A percentile compares a stretch with the other conserved stretches of the same genome.
phyloP scores from a whole-genome alignment of 2,113 vertebrate species.

The Polypterus bichir region DNA sequence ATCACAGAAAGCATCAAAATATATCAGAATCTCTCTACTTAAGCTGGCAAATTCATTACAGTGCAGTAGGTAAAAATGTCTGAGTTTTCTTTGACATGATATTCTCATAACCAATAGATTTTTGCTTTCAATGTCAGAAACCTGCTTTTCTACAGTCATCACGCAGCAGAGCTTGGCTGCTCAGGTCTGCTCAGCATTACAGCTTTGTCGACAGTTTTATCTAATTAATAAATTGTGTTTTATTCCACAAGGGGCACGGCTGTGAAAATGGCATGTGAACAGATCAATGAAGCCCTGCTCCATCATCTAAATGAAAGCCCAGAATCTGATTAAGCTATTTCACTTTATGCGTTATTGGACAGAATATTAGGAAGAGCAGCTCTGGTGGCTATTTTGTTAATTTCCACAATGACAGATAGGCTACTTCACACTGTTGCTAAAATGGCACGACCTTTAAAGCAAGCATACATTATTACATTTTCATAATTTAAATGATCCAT shows the following conservation, averaged over 20 bases:
- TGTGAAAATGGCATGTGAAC: not conserved
- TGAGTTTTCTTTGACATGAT: too few relatives aligned
- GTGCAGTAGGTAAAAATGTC: too few relatives aligned
- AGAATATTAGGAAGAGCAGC: slow-evolving; percentile 6
- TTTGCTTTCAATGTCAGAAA: too few relatives aligned
- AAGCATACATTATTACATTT: slow-evolving; percentile 1
- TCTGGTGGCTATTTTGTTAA: not conserved
- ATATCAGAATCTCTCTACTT: too few relatives aligned
- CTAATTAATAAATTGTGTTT: not conserved
- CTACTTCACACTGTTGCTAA: not conserved
- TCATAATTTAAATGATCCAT: slow-evolving; percentile 10
- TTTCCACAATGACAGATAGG: slow-evolving; percentile 12
- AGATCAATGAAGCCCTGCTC: not conserved
- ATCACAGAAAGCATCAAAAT: too few relatives aligned
- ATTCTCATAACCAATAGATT: too few relatives aligned
- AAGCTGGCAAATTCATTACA: too few relatives aligned
- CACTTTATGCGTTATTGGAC: slow-evolving; percentile 1
- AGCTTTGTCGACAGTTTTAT: slow-evolving; percentile 1
- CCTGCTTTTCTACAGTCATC: too few relatives aligned
- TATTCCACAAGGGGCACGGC: not conserved
- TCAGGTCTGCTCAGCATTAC: too few relatives aligned
- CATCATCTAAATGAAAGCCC: not conserved
- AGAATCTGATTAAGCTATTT: not conserved
- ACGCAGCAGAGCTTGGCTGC: too few relatives aligned
- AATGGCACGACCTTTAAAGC: slow-evolving; percentile 12